Base-by-base conservation (phyloP, 2,888 invertebrate genomes). In the Priocnemis perturbator region DNA sequence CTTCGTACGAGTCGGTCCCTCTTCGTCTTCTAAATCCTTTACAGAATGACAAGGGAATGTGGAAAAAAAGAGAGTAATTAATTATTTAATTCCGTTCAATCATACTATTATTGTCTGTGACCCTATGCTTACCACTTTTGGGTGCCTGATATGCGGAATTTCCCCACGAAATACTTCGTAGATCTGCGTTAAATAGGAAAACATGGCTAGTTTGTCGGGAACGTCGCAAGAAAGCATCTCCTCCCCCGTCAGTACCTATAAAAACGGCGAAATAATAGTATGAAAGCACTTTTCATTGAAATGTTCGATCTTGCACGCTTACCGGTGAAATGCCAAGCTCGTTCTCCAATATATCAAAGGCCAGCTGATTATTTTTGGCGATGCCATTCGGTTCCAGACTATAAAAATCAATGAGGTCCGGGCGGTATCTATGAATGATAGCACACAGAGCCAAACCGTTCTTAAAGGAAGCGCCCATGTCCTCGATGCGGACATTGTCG, bases 121-220 rank as follows among this genome's bases (percentile, higher is more conserved):
- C n/a, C n/a, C n/a, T 26, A 26, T 64, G 73, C 74, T 80, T 89
- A 93, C 93, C 90, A 94, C 89, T 91, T 94, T 94, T 3, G 93
- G 93, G 89, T 94, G 94, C 85, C 94, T 94, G 68, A 94, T 92
- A 83, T 94, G 93, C 5, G 97, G 97, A 82, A 97, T 96, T 90
- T 98, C 97, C 56, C 97, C 96, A 82, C 96, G 94, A 91, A 98
- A 98, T 64, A 94, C 93, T 87, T 95, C 94, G 90, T 97, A 97
- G 73, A 98, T 94, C 88, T 97, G 95, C 59, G 95, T 93, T 71
- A 98, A 91, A 88, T 98, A 98, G 62, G 95, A 93, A 19, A 97
- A 93, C 90, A 96, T 92, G 50, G 93, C 92, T 57, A 93, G 89
- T 75, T 93, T 93, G 86, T 96, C 96, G 0, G 95, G 93, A 23